Evolutionary conservation across 2,113 vertebrate genomes (phyloP), one percentile per base, ranked within the genome.

Genomic region (Solenodon paradoxus): DNA sequence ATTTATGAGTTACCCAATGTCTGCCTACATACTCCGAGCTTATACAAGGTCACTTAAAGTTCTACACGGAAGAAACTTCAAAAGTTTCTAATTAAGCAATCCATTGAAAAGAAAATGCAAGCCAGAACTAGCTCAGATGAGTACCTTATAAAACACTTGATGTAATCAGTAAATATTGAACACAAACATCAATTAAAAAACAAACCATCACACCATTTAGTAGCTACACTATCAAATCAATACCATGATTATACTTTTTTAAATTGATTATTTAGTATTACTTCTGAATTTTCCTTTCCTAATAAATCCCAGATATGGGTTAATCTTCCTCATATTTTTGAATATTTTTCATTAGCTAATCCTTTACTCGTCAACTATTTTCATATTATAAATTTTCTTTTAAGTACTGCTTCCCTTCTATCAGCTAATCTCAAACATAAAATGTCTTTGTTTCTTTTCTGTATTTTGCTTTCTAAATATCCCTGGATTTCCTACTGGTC

Each of bases 31-130:
- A 20, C 19, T 47, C 24, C 11, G 61, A 19, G 15, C 78, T 86
- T 35, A 90, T 5, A 87, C 88, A 97, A 97, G 94, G 96, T 97
- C 95, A 97, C 42, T 95, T 28, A 85, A 69, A 96, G 45, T 24
- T 91, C 28, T 47, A 32, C 90, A 3, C 3, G 68, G 26, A 64
- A 75, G 82, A 72, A 82, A 8, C 51, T 61, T 32, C 4, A 51
- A 72, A 35, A 13, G 0, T 1, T 59, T 4, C 19, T 45, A 16
- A 17, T 49, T 63, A 53, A 71, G 49, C 9, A 78, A 69, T 9
- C 32, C 15, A 59, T 1, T 57, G 40, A 66, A 79, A 90, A 82
- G 45, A 66, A 90, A 84, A 84, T 38, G 0, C 9, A 95, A 57
- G 28, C 16, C 28, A 24, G 20, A 83, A 69, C 5, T 61, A 53